A percentile compares a stretch with the other conserved stretches of the same genome.
phyloP scores from a whole-genome alignment of 30 jellyfish, hydroid and myxozoan genomes.

The Cassiopea andromeda region DNA sequence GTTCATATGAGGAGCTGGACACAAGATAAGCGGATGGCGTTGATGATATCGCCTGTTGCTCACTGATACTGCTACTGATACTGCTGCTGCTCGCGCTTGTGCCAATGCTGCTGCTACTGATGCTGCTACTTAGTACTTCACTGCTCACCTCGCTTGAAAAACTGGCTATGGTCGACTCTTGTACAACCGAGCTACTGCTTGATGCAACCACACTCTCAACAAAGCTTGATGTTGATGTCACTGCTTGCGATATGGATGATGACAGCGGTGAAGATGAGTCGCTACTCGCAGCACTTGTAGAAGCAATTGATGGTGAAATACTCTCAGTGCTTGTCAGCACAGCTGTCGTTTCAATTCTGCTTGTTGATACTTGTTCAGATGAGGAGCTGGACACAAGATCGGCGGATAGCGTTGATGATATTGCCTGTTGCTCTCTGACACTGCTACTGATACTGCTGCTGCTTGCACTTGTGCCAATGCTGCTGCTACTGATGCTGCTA shows the following conservation, averaged over 20 bases:
- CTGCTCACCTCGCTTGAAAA: too few species aligned
- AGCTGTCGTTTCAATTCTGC: background rate
- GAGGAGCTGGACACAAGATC: background rate
- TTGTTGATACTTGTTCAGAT: background rate
- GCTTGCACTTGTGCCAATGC: too few species aligned
- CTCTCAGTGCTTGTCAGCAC: background rate
- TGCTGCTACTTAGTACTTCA: too few species aligned
- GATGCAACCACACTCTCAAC: background rate
- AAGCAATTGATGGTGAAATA: background rate
- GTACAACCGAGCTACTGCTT: background rate
- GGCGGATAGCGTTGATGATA: background rate
- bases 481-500: too few species aligned
- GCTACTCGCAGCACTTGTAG: background rate
- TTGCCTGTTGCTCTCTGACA: too few species aligned
- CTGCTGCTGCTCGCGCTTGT: background rate
- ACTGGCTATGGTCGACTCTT: too few species aligned
- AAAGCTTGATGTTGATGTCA: background rate
- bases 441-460: background rate
- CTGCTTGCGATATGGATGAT: background rate
- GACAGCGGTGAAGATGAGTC: background rate
- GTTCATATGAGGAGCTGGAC: background rate
- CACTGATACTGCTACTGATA: background rate
- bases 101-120: background rate
- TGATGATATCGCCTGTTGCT: too few species aligned
- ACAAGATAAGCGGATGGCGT: too few species aligned